phyloP scores from a whole-genome alignment of 2,888 invertebrate genomes.

The Gnatocerus cornutus region DNA sequence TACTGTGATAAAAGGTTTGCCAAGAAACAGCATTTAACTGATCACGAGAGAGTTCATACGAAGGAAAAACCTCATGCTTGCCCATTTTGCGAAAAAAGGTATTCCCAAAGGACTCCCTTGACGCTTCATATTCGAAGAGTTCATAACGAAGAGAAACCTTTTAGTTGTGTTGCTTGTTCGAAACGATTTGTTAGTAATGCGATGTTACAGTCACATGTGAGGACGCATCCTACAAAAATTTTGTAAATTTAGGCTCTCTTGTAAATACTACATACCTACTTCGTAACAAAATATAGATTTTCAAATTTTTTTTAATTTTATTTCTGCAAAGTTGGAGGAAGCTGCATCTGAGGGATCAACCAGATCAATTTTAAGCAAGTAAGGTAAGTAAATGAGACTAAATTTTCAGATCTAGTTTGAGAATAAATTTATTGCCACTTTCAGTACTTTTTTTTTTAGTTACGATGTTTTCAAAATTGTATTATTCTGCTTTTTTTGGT shows the following conservation, averaged over 20 bases:
- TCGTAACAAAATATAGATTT: neutral
- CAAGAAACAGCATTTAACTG: conserved; percentile 55
- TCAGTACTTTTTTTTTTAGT: too few relatives aligned
- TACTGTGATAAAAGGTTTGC: conserved; percentile 59
- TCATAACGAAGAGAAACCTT: conserved; percentile 42
- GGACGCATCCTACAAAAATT: conserved; percentile 9
- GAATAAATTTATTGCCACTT: too few relatives aligned
- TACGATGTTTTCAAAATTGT: too few relatives aligned
- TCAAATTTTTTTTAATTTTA: neutral
- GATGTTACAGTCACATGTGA: conserved; percentile 45
- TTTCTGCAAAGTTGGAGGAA: neutral
- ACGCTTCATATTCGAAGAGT: conserved; percentile 56
- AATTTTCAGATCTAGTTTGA: too few relatives aligned
- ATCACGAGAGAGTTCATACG: conserved; percentile 73
- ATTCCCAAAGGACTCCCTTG: conserved; percentile 52
- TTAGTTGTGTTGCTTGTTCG: conserved; percentile 47
- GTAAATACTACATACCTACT: neutral
- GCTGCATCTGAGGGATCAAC: too few relatives aligned
- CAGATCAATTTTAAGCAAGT: too few relatives aligned
- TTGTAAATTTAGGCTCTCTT: neutral
- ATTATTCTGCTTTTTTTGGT: too few relatives aligned
- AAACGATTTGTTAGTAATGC: conserved; percentile 47
- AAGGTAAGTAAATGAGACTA: too few relatives aligned
- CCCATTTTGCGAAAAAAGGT: conserved; percentile 30
- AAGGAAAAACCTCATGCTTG: conserved; percentile 67